phyloP scores from a whole-genome alignment of 2,888 invertebrate genomes.

The Caenorhabditis afra region DNA sequence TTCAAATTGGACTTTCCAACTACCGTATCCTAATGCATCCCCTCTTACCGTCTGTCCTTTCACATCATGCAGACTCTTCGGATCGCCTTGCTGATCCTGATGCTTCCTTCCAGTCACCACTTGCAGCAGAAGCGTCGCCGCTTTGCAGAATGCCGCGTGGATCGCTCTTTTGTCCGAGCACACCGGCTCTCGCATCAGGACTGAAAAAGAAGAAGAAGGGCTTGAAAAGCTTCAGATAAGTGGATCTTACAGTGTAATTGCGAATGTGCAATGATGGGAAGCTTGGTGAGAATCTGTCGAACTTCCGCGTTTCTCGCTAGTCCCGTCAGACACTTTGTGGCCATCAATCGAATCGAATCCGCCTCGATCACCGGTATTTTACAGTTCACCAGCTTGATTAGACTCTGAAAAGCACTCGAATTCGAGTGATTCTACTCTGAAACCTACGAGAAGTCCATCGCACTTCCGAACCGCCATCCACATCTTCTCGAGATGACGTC shows the following conservation, averaged over 20 bases:
- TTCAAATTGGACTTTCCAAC: not conserved
- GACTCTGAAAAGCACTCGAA: constrained; percentile 83
- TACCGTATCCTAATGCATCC: too few relatives aligned
- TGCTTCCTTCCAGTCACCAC: constrained; percentile 71
- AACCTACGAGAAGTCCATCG: constrained; percentile 92
- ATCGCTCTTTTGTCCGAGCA: constrained; percentile 95
- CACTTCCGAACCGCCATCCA: constrained; percentile 95
- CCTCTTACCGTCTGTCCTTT: constrained; percentile 10
- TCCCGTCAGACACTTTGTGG: constrained; percentile 92
- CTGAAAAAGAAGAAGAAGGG: constrained; percentile 82
- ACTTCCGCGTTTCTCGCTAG: constrained; percentile 93
- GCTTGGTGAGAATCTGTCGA: constrained; percentile 93
- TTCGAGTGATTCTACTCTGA: not conserved
- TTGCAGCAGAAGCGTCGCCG: constrained; percentile 92
- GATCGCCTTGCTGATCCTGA: constrained; percentile 26
- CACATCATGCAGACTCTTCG: too few relatives aligned
- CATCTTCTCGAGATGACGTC: constrained; percentile 90
- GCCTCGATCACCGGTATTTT: constrained; percentile 97
- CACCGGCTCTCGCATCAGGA: constrained; percentile 95
- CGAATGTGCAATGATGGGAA: constrained; percentile 93
- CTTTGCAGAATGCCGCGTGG: constrained; percentile 95
- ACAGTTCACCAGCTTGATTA: constrained; percentile 90
- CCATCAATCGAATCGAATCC: constrained; percentile 92
- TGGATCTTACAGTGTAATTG: constrained; percentile 88
- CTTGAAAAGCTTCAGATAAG: not conserved